Evolutionary conservation across 2,888 invertebrate genomes (phyloP), one percentile per base, ranked within the genome.

Genomic region (Metacarcinus magister): DNA sequence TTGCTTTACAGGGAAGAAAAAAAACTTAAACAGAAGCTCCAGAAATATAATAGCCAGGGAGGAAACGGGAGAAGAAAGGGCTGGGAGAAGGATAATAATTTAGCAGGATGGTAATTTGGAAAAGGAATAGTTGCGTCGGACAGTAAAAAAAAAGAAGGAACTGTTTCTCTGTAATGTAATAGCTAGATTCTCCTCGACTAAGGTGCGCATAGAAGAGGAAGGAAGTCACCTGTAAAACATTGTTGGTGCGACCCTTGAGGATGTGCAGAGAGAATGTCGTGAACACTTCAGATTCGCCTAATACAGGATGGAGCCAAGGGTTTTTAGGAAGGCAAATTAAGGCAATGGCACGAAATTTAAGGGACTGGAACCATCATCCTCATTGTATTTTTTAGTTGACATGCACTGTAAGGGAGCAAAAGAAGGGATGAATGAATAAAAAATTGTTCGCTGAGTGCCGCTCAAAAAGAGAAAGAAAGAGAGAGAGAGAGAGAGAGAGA

Each of bases 101-200:
- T 67, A 67, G 67, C 67, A 67, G 67, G 67, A 67, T 67, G 67
- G 67, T 67, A 67, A 67, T 67, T 67, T 67, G 67, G 67, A 67
- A 67, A 67, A 67, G 67, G 67, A 67, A 67, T 67, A 67, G 67
- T 67, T 67, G 67, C n/a, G 67, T 23, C 67, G n/a, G 7, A 16
- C 19, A 4, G 60, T 2, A 60, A 60, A 16, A 60, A 5, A 5
- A 67, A 67, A 67, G 13, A 67, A 67, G 19, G n/a, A 67, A 16
- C 67, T 67, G 67, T 67, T 67, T 67, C 67, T 67, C 23, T 67
- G 67, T 67, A 67, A 67, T 67, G 67, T n/a, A 67, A 67, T 67
- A 67, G 67, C 67, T 67, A n/a, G 67, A 67, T 16, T 67, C 67
- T 67, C 23, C n/a, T 67, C 16, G 67, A 23, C n/a, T 23, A 16